These are phyloP conservation scores for Tautogolabrus adspersus DNA, from an alignment of 2,113 vertebrate genomes.

Conservation along the genomic window DNA sequence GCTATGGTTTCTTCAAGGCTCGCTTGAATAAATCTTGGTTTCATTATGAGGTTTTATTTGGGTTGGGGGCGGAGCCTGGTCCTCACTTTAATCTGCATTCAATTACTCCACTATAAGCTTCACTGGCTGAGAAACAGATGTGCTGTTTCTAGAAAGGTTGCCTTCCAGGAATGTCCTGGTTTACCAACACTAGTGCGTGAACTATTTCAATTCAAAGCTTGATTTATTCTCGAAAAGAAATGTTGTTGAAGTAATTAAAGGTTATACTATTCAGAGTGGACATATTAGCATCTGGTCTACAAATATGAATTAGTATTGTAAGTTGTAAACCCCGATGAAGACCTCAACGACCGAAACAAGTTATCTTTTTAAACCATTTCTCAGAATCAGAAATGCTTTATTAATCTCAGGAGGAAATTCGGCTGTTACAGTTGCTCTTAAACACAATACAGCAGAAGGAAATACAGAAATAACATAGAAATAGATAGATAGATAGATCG, in stretches of 20 bases:
- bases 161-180: conserved; percentile 26
- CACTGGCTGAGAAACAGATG: conserved; percentile 32
- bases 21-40: conserved; percentile 14
- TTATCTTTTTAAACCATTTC: too few species aligned
- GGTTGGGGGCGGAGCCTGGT: background rate
- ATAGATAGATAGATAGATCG: too few species aligned
- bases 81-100: conserved; percentile 9
- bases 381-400: too few species aligned
- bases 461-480: too few species aligned
- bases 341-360: too few species aligned
- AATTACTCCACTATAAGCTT: conserved; percentile 21
- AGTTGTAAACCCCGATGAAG: too few species aligned
- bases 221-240: too few species aligned
- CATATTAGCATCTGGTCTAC: background rate
- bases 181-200: background rate
- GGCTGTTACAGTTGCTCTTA: too few species aligned
- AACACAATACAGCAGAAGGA: too few species aligned
- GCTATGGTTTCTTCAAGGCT: background rate
- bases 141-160: conserved; percentile 42
- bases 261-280: background rate
- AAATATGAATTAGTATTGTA: background rate
- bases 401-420: too few species aligned
- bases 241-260: background rate
- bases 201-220: background rate
- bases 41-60: background rate